Conservation (phyloP, 2,888 invertebrate genomes). For the Eretmocerus hayati region DNA sequence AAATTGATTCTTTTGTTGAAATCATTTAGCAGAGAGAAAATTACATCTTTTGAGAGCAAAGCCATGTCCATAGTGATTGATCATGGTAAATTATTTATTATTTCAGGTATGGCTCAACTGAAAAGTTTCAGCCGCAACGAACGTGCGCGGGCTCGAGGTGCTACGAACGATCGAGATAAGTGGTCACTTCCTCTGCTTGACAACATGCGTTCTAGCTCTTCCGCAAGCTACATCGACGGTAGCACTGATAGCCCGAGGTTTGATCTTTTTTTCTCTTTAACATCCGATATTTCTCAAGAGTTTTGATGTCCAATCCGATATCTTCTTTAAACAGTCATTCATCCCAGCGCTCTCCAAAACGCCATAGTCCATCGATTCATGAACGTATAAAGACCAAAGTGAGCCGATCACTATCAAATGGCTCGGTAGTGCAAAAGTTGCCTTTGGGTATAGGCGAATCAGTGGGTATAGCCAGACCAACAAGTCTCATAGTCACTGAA, state of each 20-base stretch:
- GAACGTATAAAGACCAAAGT: slow-evolving; percentile 51
- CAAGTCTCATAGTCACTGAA: slow-evolving; percentile 55
- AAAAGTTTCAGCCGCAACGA: slow-evolving; percentile 39
- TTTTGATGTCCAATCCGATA: slow-evolving; percentile 15
- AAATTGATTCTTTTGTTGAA: too few species aligned
- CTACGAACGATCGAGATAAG: slow-evolving; percentile 35
- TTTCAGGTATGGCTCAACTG: slow-evolving; percentile 40
- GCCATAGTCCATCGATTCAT: slow-evolving; percentile 48
- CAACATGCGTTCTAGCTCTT: slow-evolving; percentile 30
- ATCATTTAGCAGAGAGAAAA: too few species aligned
- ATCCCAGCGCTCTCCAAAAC: slow-evolving; percentile 49
- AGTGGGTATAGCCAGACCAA: slow-evolving; percentile 49
- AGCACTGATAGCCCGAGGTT: slow-evolving; percentile 17
- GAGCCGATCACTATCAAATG: slow-evolving; percentile 60
- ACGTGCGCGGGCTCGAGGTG: slow-evolving; percentile 22
- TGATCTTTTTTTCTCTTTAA: not conserved
- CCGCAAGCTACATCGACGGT: slow-evolving; percentile 18
- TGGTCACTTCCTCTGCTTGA: slow-evolving; percentile 42
- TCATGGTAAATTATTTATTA: too few species aligned
- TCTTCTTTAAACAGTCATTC: slow-evolving; percentile 8
- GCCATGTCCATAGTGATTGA: too few species aligned
- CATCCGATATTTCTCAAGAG: not conserved
- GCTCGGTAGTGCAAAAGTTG: slow-evolving; percentile 49
- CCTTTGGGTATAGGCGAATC: slow-evolving; percentile 34
- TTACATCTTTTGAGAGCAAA: too few species aligned